Conservation (phyloP, 2,797 vertebrate genomes). For the Anguilla pacifica region DNA sequence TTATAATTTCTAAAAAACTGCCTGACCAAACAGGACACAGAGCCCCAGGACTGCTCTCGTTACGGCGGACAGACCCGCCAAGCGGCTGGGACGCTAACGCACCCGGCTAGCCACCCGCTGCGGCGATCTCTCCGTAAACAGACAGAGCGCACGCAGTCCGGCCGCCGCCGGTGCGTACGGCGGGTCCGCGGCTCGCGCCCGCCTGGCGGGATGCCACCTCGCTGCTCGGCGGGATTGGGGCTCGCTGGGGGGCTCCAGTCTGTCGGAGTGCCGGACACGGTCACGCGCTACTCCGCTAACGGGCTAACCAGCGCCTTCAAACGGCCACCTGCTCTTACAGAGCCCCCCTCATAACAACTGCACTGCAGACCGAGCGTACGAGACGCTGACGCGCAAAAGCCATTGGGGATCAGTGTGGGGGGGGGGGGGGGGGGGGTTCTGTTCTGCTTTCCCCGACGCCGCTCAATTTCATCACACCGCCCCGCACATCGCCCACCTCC, state of each 20-base stretch:
- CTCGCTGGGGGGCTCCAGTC: conserved; percentile 49
- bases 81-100: conserved; percentile 38
- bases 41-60: conserved; percentile 32
- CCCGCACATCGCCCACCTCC: no score
- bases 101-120: conserved; percentile 1
- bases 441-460: no score
- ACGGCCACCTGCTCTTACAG: conserved; percentile 50
- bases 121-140: conserved; percentile 10
- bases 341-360: conserved; percentile 67
- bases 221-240: no score
- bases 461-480: no score
- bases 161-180: neutral
- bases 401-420: no score
- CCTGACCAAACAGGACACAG: neutral
- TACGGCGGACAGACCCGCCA: conserved; percentile 32
- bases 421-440: no score
- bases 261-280: conserved; percentile 58
- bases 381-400: no score
- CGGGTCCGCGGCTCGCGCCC: conserved; percentile 44
- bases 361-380: conserved; percentile 49
- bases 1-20: no score
- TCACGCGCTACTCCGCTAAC: conserved; percentile 57
- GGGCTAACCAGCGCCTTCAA: conserved; percentile 64
- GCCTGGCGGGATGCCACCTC: conserved; percentile 63
- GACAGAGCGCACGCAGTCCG: no score